phyloP scores from a whole-genome alignment of 2,797 vertebrate genomes.

The Mus spretus region DNA sequence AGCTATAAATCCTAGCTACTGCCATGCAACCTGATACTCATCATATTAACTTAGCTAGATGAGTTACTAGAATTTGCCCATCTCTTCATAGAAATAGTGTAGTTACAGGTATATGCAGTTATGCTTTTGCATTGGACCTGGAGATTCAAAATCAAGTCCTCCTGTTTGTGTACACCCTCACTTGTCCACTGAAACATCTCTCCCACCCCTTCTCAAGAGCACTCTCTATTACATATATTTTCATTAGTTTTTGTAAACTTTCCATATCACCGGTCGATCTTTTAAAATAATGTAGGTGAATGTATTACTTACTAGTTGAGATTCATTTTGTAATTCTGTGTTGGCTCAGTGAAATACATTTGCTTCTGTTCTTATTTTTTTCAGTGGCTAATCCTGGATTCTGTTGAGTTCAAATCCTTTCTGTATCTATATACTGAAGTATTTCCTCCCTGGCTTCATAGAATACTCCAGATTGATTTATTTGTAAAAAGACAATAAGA shows the following conservation, averaged over 20 bases:
- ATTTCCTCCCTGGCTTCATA: no score
- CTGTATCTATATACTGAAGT: no score
- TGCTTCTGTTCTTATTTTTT: no score
- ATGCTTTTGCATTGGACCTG: neutral
- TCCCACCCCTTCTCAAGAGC: neutral
- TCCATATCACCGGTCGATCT: neutral
- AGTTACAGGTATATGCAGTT: neutral
- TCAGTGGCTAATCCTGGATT: no score
- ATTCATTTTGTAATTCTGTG: neutral
- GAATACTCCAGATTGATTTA: no score
- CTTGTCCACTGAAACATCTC: neutral
- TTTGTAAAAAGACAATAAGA: no score
- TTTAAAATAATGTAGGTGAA: neutral
- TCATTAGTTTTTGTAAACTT: neutral
- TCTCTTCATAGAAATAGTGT: neutral
- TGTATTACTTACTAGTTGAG: neutral
- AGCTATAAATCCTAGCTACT: neutral
- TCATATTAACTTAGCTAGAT: neutral
- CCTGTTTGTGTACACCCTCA: neutral
- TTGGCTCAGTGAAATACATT: no score
- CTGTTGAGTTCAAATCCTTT: no score
- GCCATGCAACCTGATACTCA: neutral
- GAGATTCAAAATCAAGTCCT: neutral
- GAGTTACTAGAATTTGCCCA: neutral
- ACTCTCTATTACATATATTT: neutral